A percentile compares a stretch with the other conserved stretches of the same genome.
Evolutionary conservation across 2,113 vertebrate genomes (phyloP).

Genomic region (Heloderma charlesbogerti): DNA sequence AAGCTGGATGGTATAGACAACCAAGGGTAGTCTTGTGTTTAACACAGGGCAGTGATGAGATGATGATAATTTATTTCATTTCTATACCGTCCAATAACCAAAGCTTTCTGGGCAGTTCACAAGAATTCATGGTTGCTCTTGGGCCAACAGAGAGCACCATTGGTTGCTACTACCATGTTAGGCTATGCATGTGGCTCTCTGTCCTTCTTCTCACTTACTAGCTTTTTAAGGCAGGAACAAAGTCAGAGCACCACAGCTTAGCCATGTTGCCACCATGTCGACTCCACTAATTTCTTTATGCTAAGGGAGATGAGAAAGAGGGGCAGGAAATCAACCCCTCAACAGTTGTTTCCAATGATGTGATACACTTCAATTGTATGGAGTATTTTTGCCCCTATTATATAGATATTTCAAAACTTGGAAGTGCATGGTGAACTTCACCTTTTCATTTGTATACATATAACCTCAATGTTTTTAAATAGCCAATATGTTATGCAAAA

Average conservation of each 20-base stretch:
- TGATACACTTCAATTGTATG: neutral
- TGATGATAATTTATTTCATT: too few species aligned
- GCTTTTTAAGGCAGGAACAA: neutral
- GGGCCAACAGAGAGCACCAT: neutral
- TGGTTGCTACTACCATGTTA: neutral
- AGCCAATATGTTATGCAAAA: neutral
- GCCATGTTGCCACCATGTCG: neutral
- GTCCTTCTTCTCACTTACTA: neutral
- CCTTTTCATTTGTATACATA: neutral
- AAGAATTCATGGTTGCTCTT: too few species aligned
- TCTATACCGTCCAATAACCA: too few species aligned
- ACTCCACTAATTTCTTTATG: neutral
- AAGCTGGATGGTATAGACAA: neutral
- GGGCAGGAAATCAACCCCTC: neutral
- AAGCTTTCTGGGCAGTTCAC: too few species aligned
- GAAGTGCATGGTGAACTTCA: neutral
- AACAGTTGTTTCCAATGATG: neutral
- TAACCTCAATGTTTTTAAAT: neutral
- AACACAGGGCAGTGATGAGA: neutral
- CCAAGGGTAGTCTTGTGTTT: neutral
- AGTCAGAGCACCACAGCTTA: neutral
- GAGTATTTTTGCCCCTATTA: neutral
- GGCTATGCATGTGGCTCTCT: neutral
- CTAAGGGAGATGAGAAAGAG: neutral
- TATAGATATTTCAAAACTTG: neutral